phyloP scores from a whole-genome alignment of 2,888 invertebrate species.

The Eretmocerus hayati region DNA sequence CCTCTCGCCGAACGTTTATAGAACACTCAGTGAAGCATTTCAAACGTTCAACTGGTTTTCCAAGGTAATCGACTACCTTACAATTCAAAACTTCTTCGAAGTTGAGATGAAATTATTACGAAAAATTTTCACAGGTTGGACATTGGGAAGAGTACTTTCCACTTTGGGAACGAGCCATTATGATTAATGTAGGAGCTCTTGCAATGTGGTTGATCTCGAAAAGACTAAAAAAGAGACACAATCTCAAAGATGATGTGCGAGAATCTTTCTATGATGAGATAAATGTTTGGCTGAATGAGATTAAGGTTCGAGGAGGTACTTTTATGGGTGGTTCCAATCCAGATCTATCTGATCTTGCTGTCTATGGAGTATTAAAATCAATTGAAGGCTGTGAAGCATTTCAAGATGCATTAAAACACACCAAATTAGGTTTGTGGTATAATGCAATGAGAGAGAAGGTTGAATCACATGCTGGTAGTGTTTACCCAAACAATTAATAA shows the following conservation, averaged over 20 bases:
- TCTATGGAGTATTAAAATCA: slow-evolving; percentile 84
- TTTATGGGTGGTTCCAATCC: slow-evolving; percentile 86
- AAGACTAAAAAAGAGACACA: slow-evolving; percentile 74
- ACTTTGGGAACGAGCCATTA: slow-evolving; percentile 72
- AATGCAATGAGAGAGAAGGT: slow-evolving; percentile 63
- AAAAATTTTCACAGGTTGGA: slow-evolving; percentile 55
- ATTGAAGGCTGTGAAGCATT: slow-evolving; percentile 92
- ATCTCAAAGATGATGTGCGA: slow-evolving; percentile 81
- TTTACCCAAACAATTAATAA: slow-evolving; percentile 17
- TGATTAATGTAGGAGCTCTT: slow-evolving; percentile 86
- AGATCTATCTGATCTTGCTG: slow-evolving; percentile 85
- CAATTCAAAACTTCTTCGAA: no score
- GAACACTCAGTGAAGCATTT: slow-evolving; percentile 74
- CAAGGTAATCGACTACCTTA: slow-evolving; percentile 50
- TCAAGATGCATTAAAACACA: slow-evolving; percentile 66
- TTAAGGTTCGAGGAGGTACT: slow-evolving; percentile 60
- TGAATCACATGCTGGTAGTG: slow-evolving; percentile 53
- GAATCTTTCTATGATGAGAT: slow-evolving; percentile 85
- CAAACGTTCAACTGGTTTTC: slow-evolving; percentile 95
- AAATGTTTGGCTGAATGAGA: slow-evolving; percentile 66
- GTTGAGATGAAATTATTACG: no score
- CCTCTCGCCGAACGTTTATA: slow-evolving; percentile 94
- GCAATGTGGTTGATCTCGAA: slow-evolving; percentile 94
- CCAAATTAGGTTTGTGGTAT: slow-evolving; percentile 75
- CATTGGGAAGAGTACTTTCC: slow-evolving; percentile 89